Evolutionary conservation across 2,888 invertebrate genomes (phyloP).

Genomic region (Athalia cordata): DNA sequence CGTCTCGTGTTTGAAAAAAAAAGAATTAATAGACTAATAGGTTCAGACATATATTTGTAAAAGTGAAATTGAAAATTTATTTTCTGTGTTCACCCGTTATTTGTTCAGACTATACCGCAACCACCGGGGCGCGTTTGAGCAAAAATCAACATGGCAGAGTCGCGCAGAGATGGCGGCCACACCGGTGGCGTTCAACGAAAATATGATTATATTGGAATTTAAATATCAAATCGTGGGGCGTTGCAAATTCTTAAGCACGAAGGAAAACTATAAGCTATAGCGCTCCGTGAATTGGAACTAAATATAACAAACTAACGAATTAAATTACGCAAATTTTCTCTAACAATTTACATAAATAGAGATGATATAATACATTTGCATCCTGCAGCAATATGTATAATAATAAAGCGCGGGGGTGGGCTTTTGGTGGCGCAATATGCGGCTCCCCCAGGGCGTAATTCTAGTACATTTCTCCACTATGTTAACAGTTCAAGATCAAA

Average conservation of each 20-base stretch:
- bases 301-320: slow-evolving; percentile 70
- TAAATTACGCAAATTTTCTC: slow-evolving; percentile 60
- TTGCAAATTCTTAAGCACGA: slow-evolving; percentile 52
- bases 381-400: background rate
- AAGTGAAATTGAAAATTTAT: background rate
- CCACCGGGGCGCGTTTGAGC: slow-evolving; percentile 46
- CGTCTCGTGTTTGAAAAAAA: too few species aligned
- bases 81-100: background rate
- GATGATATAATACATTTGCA: slow-evolving; percentile 13
- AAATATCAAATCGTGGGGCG: slow-evolving; percentile 68
- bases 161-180: slow-evolving; percentile 66
- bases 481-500: background rate
- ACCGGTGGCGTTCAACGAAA: slow-evolving; percentile 49
- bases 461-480: too few species aligned
- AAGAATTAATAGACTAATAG: too few species aligned
- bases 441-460: background rate
- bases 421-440: background rate
- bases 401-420: too few species aligned
- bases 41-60: background rate
- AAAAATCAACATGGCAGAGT: slow-evolving; percentile 70
- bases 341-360: slow-evolving; percentile 21
- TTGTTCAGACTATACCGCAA: slow-evolving; percentile 37
- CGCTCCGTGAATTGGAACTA: slow-evolving; percentile 61
- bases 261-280: slow-evolving; percentile 52
- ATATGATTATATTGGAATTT: slow-evolving; percentile 67